Conservation (phyloP, 2,797 vertebrate species). For the Echiichthys vipera region DNA sequence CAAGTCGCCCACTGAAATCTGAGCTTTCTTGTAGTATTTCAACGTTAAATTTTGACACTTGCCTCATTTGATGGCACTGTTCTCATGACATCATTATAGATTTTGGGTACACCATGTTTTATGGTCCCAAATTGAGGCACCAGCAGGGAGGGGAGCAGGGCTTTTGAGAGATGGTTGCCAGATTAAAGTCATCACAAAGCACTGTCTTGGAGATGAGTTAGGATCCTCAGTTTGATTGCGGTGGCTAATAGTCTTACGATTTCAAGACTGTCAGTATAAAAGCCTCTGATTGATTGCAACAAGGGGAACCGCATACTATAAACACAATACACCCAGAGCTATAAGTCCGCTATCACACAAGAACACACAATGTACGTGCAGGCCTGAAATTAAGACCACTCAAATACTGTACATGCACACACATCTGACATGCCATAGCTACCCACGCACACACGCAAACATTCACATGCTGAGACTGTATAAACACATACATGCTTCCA, state of each 20-base stretch:
- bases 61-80: slow-evolving; percentile 29
- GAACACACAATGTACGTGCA: slow-evolving; percentile 12
- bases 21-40: not conserved
- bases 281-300: slow-evolving; percentile 48
- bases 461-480: slow-evolving; percentile 3
- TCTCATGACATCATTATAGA: slow-evolving; percentile 48
- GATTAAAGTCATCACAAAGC: slow-evolving; percentile 44
- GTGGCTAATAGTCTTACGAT: slow-evolving; percentile 33
- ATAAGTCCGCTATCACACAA: slow-evolving; percentile 23
- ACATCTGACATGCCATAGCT: slow-evolving; percentile 13
- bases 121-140: slow-evolving; percentile 21
- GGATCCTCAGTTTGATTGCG: slow-evolving; percentile 36
- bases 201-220: slow-evolving; percentile 41
- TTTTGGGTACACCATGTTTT: slow-evolving; percentile 42
- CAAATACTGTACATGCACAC: slow-evolving; percentile 19
- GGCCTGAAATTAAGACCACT: slow-evolving; percentile 19
- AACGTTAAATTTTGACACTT: slow-evolving; percentile 22
- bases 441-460: not conserved
- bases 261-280: slow-evolving; percentile 27
- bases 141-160: slow-evolving; percentile 1
- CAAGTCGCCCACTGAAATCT: not conserved
- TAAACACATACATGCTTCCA: slow-evolving; percentile 47
- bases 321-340: slow-evolving; percentile 30
- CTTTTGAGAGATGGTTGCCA: slow-evolving; percentile 43
- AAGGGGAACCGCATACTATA: slow-evolving; percentile 27